Evolutionary conservation across 2,888 invertebrate species (phyloP), one percentile per base, ranked within the genome.

Genomic region (Chalcosyrphus nemorum): DNA sequence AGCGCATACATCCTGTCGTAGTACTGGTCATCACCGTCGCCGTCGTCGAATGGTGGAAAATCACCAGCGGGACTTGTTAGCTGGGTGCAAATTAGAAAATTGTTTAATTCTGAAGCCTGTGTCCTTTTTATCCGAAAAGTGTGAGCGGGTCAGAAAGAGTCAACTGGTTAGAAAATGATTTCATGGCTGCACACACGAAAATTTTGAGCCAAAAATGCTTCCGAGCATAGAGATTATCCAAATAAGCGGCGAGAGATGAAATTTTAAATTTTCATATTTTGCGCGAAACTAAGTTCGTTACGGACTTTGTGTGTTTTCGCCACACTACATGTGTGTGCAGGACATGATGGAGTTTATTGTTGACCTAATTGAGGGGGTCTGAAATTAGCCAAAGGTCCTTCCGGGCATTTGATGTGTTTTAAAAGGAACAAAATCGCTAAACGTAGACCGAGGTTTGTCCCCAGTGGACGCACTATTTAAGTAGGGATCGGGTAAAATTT

Each of bases 41-140:
- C 72, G 21, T 38, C 41, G 19, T 35, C n/a, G 15, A 38, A 21
- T 52, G 41, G 17, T 68, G 54, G 77, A 61, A n/a, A n/a, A 77
- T 77, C 82, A 82, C 82, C 82, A 68, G 56, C 41, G 82, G 82
- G 82, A 82, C 82, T 77, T 82, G 82, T 82, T 82, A 77, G 82
- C 77, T 82, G 84, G 84, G 74, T 84, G 84, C 74, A 84, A 84
- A 84, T 84, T 84, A 84, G 74, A 75, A 84, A 84, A 84, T 84
- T 84, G 78, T 84, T 84, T 84, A 84, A 84, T 84, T 84, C 74
- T 63, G 17, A 9, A 78, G 52, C 76, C 76, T 45, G 65, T 71
- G 75, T 81, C 54, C 56, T 6, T 47, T 56, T 43, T 17, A 50
- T 21, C 29, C 11, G 7, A 24, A 27, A 13, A 9, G 11, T 15